Percentiles rank a stretch among this genome's conserved stretches.
These are phyloP conservation scores for Rhodeus uyekii DNA, from an alignment of 2,797 vertebrate genomes.

Conservation along the genomic window DNA sequence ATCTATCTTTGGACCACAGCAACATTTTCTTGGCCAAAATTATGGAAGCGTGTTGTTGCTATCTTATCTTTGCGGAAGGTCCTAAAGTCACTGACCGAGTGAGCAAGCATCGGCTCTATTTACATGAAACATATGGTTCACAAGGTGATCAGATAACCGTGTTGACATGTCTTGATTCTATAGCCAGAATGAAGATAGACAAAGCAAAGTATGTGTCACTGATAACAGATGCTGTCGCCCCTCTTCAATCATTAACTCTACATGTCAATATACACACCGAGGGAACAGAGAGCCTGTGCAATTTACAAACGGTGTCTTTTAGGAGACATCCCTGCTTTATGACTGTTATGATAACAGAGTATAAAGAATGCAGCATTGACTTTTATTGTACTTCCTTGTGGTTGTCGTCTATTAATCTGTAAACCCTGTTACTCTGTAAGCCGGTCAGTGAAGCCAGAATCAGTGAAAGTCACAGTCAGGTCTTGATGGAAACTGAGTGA, in stretches of 20 bases:
- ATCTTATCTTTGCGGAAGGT: conserved; percentile 22
- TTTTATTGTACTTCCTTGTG: background rate
- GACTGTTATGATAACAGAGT: background rate
- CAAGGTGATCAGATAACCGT: conserved; percentile 32
- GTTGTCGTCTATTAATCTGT: background rate
- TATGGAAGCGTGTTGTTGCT: background rate
- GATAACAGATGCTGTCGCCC: conserved; percentile 14
- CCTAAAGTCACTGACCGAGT: background rate
- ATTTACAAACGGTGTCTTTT: background rate
- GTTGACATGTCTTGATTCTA: conserved; percentile 11
- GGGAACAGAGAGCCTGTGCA: background rate
- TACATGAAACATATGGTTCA: background rate
- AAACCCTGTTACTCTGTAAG: conserved; percentile 9
- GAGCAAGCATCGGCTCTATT: background rate
- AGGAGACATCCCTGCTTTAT: background rate
- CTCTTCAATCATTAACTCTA: conserved; percentile 24
- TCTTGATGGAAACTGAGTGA: conserved; percentile 39
- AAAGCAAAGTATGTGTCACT: background rate
- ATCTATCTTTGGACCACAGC: background rate
- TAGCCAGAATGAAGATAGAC: background rate
- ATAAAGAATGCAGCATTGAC: background rate
- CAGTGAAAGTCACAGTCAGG: conserved; percentile 11
- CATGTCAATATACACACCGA: background rate
- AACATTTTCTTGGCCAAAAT: background rate
- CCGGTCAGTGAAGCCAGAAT: background rate